Percentiles rank a stretch among this genome's conserved stretches.
Evolutionary conservation across 2,888 invertebrate species (phyloP).

Genomic region (Drosophila eohydei): DNA sequence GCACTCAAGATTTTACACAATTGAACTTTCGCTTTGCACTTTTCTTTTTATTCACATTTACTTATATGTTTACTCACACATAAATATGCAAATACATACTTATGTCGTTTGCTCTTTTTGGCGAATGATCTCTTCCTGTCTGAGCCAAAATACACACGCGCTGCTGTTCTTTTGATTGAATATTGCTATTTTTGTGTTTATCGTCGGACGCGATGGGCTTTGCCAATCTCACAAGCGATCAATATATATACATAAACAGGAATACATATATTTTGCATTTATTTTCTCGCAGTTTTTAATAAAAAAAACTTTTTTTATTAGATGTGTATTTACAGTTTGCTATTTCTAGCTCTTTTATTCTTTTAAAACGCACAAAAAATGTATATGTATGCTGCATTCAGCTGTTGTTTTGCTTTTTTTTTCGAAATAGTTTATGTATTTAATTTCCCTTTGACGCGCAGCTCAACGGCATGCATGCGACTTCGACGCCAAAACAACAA

Average conservation of each 20-base stretch:
- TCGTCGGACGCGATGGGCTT: constrained; percentile 14
- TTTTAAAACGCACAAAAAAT: constrained; percentile 6
- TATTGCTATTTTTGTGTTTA: constrained; percentile 68
- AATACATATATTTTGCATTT: constrained; percentile 38
- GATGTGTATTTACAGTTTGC: constrained; percentile 26
- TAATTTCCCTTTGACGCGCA: constrained; percentile 39
- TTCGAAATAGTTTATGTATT: constrained; percentile 34
- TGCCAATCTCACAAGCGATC: constrained; percentile 45
- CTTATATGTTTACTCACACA: constrained; percentile 12
- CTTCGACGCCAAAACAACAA: constrained; percentile 54
- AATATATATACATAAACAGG: constrained; percentile 9
- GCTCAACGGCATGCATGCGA: constrained; percentile 27
- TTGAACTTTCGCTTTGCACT: constrained; percentile 74
- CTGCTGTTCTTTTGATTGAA: constrained; percentile 67
- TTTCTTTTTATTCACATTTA: constrained; percentile 63
- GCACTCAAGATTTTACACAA: constrained; percentile 55
- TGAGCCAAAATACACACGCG: constrained; percentile 46
- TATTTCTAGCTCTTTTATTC: constrained; percentile 9
- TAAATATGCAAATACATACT: constrained; percentile 7
- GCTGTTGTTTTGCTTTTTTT: constrained; percentile 23
- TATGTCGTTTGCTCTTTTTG: constrained; percentile 45
- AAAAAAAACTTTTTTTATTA: constrained; percentile 39
- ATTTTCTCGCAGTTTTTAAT: constrained; percentile 47
- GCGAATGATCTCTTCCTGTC: constrained; percentile 69
- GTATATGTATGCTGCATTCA: constrained; percentile 16